Evolutionary conservation across 2,888 invertebrate species (phyloP), one percentile per base, ranked within the genome.

Genomic region (Muscina levida): DNA sequence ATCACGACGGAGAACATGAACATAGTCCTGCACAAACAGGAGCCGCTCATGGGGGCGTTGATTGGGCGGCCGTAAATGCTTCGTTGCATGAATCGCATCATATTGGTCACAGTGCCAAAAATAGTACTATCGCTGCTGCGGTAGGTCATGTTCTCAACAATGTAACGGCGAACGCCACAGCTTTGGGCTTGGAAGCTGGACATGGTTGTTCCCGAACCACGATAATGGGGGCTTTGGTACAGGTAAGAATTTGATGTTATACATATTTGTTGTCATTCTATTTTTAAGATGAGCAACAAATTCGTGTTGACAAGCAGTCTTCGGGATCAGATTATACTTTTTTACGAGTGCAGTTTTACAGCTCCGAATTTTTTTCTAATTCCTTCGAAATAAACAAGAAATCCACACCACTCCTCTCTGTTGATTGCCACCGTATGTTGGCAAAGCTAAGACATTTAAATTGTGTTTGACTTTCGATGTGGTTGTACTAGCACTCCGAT

Each of bases 191-290:
- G 2, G 71, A 57, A 17, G 72, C 76, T 71, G 65, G 51, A 44
- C 74, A 71, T 22, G 90, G 91, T 48, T 94, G 94, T 86, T 91
- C 93, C 13, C 91, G 94, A 76, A 92, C 93, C 0, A 93, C 94
- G 84, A 94, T 95, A 59, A 94, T 95, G 94, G 94, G 94, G 2
- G 91, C 93, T n/a, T 87, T 95, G 67, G 92, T 95, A 2, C 94
- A 94, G 86, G 94, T 72, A 53, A 51, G 22, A 48, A 48, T 51
- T 5, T 31, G 3, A 10, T 8, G 4, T 31, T 31, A 15, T 59
- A n/a, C 39, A 59, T 2, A 3, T 37, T 17, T 57, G 6, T 13
- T 62, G 4, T 57, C 31, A 11, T 39, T 39, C 10, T 39, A 8
- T 56, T 31, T n/a, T n/a, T n/a, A n/a, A n/a, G n/a, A n/a, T n/a